These are phyloP conservation scores for Thereuonema tuberculata DNA, from an alignment of 1,140 invertebrate genomes.

Conservation along the genomic window DNA sequence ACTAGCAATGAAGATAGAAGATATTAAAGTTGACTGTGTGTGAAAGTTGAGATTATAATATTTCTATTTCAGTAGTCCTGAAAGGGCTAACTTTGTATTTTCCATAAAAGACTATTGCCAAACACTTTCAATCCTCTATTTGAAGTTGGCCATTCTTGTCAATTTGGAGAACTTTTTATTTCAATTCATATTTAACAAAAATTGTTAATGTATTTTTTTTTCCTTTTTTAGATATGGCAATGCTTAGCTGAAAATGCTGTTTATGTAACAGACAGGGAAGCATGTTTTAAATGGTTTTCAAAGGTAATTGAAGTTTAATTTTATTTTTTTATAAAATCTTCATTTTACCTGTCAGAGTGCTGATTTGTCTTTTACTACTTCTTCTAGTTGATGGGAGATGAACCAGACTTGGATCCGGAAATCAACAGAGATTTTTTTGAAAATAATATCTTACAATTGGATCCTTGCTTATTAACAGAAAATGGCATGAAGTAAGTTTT, in stretches of 20 bases:
- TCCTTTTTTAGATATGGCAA: constrained; percentile 61
- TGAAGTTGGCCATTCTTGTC: too few species aligned
- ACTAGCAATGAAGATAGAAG: too few species aligned
- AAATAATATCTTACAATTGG: constrained; percentile 82
- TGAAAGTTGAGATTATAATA: too few species aligned
- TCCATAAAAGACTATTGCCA: too few species aligned
- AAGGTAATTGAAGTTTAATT: constrained; percentile 40
- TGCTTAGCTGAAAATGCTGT: constrained; percentile 87
- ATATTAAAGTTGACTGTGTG: too few species aligned
- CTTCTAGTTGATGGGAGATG: constrained; percentile 74
- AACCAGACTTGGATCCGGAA: constrained; percentile 90
- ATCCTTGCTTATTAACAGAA: constrained; percentile 81
- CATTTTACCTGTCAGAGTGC: not conserved
- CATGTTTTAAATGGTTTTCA: constrained; percentile 98
- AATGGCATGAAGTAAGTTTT: constrained; percentile 73
- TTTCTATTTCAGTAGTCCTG: too few species aligned
- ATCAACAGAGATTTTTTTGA: constrained; percentile 95
- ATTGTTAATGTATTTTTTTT: constrained; percentile 6
- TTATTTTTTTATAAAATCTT: not conserved
- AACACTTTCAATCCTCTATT: too few species aligned
- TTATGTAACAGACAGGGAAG: constrained; percentile 79
- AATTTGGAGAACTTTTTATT: too few species aligned
- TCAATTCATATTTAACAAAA: too few species aligned
- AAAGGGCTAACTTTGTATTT: too few species aligned
- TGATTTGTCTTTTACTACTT: not conserved